Evolutionary conservation across 2,888 invertebrate genomes (phyloP).

Genomic region (Pemphredon lugubris): DNA sequence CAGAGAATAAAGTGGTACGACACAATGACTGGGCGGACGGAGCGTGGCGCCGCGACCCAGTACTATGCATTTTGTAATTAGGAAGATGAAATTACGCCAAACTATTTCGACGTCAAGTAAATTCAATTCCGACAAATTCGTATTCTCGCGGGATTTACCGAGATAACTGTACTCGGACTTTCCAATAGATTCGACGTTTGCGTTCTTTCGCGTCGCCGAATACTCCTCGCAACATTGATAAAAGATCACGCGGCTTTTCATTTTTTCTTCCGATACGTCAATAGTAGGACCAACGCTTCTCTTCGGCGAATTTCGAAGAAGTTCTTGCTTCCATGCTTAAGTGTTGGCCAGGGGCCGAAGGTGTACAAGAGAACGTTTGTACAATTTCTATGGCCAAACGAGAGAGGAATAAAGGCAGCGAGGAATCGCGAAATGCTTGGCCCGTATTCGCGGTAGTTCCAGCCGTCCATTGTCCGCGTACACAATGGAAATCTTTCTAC

Average conservation of each 20-base stretch:
- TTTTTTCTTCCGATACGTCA: background rate
- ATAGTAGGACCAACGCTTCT: background rate
- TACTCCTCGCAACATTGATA: too few species aligned
- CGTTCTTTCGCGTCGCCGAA: too few species aligned
- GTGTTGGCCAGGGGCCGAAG: slow-evolving; percentile 25
- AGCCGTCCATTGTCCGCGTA: slow-evolving; percentile 66
- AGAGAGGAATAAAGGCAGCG: slow-evolving; percentile 47
- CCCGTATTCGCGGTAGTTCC: slow-evolving; percentile 58
- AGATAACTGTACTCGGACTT: too few species aligned
- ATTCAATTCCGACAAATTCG: too few species aligned
- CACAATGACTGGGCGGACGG: slow-evolving; percentile 27
- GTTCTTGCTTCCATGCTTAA: slow-evolving; percentile 15
- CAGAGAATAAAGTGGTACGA: slow-evolving; percentile 30
- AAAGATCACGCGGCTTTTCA: too few species aligned
- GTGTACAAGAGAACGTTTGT: slow-evolving; percentile 41
- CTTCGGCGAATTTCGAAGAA: slow-evolving; percentile 7
- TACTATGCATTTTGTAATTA: background rate
- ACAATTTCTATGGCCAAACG: slow-evolving; percentile 48
- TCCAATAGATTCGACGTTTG: too few species aligned
- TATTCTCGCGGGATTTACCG: too few species aligned
- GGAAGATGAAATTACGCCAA: background rate
- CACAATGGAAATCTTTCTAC: slow-evolving; percentile 69
- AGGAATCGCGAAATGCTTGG: slow-evolving; percentile 61
- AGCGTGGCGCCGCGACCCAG: background rate
- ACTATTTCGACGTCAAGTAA: too few species aligned